Base-by-base conservation (phyloP, 2,113 vertebrate species). In the Mirounga angustirostris region DNA sequence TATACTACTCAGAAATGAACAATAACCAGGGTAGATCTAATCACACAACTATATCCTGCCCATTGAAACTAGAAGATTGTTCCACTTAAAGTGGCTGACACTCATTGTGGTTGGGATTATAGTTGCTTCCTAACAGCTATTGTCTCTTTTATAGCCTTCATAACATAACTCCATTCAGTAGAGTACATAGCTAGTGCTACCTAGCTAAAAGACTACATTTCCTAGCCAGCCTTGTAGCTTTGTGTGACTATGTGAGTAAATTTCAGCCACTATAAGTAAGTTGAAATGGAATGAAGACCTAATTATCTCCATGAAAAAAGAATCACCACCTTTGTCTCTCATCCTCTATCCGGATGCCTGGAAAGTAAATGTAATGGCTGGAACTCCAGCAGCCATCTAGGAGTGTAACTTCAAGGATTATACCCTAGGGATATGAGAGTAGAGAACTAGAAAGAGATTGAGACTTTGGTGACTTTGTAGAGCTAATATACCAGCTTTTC, bases 201-300 rank as follows among this genome's bases (percentile, higher is more conserved):
- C 19, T 46, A 95, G 16, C 50, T 73, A 71, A 93, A 89, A 79
- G 56, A 59, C 40, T 94, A 56, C 36, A 63, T 76, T 87, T 90
- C 21, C n/a, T 54, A 63, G 87, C 0, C 36, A 8, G 30, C 4
- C 81, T 73, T 94, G 33, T 28, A 94, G 30, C 24, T 92, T 69
- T 82, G 26, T 87, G 24, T 58, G 40, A 52, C 50, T 28, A 69
- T 13, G 54, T 79, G 19, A 90, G 73, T 89, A 63, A 80, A 91
- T 91, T 87, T 28, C 69, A n/a, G 52, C 63, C 52, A 85, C 7
- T 46, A 33, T 21, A 76, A 81, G 13, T 86, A 90, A 93, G 7
- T 16, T 76, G 30, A 97, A 94, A 74, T 79, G 13, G 58, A 82
- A 76, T 54, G 33, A 90, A 88, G 33, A 67, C 8, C 74, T 59